Base-by-base conservation (phyloP, 2,797 vertebrate species). In the Silurus lanzhouensis region DNA sequence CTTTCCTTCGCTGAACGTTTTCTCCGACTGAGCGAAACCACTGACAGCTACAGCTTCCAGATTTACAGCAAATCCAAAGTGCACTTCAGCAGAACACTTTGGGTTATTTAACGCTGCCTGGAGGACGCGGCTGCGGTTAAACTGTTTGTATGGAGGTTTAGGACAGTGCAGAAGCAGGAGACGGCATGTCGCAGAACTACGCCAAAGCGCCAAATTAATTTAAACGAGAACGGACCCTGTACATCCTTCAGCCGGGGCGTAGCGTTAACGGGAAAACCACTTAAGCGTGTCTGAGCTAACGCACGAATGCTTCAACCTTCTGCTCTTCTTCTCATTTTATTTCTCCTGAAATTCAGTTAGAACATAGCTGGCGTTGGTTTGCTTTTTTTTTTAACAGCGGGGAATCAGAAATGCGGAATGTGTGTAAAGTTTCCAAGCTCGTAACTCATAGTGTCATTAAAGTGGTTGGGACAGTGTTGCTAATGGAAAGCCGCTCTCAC, bases 21-120 rank as follows among this genome's bases (percentile, higher is more conserved):
- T 74, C 12, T 74, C 46, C 12, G 44, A n/a, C 48, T 1, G 75
- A 77, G 27, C 0, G 27, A 77, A 44, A 38, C 55, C 1, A 44
- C 57, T 76, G 52, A 27, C 25, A n/a, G 15, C 2, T 55, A 48
- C 72, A 55, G 52, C 6, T 22, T 61, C 13, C 60, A 60, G 61
- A 80, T 66, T 25, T 80, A 48, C 15, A 10, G 60, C 25, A 60
- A 63, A 63, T n/a, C 77, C 20, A 48, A 17, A 79, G 76, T 44
- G 76, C 76, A 78, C 25, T 78, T 78, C 31, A 14, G 58, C 15
- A 20, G 20, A 63, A 46, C 76, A n/a, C 2, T 63, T 48, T 63
- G 44, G 31, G 58, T 80, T 80, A 80, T 80, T 80, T 64, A 80
- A 80, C 77, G 3, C 38, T n/a, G 77, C 38, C 44, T 14, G 1